Base-by-base conservation (phyloP, 2,113 vertebrate species). In the Dasypus novemcinctus region DNA sequence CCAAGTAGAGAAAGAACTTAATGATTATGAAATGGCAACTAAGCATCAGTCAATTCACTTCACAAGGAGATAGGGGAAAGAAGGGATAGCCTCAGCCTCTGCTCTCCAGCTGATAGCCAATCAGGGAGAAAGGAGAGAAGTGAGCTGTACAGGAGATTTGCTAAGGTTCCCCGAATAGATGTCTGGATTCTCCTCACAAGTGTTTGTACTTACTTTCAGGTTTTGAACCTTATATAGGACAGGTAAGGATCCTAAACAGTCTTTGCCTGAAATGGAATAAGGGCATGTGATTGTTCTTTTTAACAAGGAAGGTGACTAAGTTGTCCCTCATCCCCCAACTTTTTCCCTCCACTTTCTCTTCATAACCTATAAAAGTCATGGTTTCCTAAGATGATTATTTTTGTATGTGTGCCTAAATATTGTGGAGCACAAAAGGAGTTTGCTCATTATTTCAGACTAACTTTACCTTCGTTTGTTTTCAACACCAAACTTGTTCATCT, bases 401-500 rank as follows among this genome's bases (percentile, higher is more conserved):
- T 79, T 15, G 59, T 33, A 46, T 52, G 2, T 79, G 7, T 89
- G 33, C 9, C 54, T 87, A 71, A 89, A 81, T 59, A 81, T 8
- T 36, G 1, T 41, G 36, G 33, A 59, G 8, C 21, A 36, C 10
- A 86, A 66, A 91, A 64, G 9, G 2, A 75, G 7, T 63, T 38
- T 82, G 4, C 25, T 86, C 43, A 36, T 61, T 57, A 54, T 69
- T 90, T 20, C 76, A 91, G 31, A 61, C 75, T 41, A 71, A 41
- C 41, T 91, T 93, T 64, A 81, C 38, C 21, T 72, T 78, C 8
- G 80, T 33, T 7, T 93, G 14, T 88, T 85, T 91, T 43, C 10
- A 23, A 74, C 38, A 72, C 17, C 21, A 49, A 43, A 63, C 78
- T 64, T 52, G 2, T 36, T 61, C 33, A 17, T 4, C 5, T 7